Conservation (phyloP, 2,888 invertebrate species). For the Xanthorhoe designata region DNA sequence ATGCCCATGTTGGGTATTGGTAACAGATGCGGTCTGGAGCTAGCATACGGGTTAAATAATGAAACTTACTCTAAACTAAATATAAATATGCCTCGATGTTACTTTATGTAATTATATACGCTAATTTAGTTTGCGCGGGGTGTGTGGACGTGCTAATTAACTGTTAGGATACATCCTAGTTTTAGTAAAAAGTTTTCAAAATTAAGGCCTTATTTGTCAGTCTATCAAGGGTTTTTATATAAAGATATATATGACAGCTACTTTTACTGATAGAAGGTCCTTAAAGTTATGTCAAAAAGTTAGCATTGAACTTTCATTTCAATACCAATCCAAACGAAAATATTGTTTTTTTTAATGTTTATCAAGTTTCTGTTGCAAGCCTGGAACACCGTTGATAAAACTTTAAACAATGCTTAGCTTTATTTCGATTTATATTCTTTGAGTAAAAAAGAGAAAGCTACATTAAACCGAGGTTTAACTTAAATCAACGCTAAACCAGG, state of each 20-base stretch:
- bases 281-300: background rate
- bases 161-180: slow-evolving; percentile 20
- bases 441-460: slow-evolving; percentile 1
- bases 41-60: slow-evolving; percentile 39
- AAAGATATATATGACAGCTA: background rate
- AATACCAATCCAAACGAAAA: background rate
- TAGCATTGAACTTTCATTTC: background rate
- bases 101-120: slow-evolving; percentile 16
- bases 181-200: slow-evolving; percentile 26
- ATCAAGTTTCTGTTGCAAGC: background rate
- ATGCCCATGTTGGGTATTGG: slow-evolving; percentile 76
- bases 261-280: background rate
- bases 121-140: slow-evolving; percentile 29
- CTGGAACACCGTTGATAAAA: background rate
- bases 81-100: slow-evolving; percentile 37
- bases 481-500: background rate
- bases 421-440: background rate
- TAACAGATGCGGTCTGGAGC: slow-evolving; percentile 62
- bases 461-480: background rate
- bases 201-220: slow-evolving; percentile 9
- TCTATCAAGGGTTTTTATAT: slow-evolving; percentile 6
- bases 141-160: slow-evolving; percentile 25
- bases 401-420: background rate
- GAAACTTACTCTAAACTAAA: slow-evolving; percentile 56
- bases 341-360: background rate